Evolutionary conservation across 2,888 invertebrate genomes (phyloP).

Genomic region (Malachius bipustulatus): DNA sequence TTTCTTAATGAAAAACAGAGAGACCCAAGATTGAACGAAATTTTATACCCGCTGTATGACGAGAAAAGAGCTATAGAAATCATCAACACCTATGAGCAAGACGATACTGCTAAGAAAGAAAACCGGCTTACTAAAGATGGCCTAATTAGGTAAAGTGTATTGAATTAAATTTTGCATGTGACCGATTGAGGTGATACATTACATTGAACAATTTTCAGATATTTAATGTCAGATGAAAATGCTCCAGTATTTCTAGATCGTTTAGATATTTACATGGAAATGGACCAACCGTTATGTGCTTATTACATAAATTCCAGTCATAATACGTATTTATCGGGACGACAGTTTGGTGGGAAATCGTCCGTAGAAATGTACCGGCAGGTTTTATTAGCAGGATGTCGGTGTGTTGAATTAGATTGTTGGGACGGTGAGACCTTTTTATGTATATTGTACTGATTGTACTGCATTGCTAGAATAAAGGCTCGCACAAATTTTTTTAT

Average conservation of each 20-base stretch:
- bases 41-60: conserved; percentile 93
- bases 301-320: conserved; percentile 99
- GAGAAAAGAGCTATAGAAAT: conserved; percentile 87
- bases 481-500: too few relatives aligned
- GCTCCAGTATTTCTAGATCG: conserved; percentile 97
- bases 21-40: conserved; percentile 97
- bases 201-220: conserved; percentile 35
- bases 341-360: conserved; percentile 97
- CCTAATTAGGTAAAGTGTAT: conserved; percentile 55
- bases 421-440: conserved; percentile 66
- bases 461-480: too few relatives aligned
- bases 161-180: conserved; percentile 4
- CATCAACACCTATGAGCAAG: conserved; percentile 84
- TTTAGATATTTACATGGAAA: conserved; percentile 95
- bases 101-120: conserved; percentile 57
- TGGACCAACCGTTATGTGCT: conserved; percentile 96
- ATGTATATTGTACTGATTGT: too few relatives aligned
- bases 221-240: conserved; percentile 99
- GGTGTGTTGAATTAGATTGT: conserved; percentile 96
- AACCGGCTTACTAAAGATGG: conserved; percentile 87
- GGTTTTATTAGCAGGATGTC: conserved; percentile 90
- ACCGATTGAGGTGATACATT: conserved; percentile 2
- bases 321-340: conserved; percentile 85
- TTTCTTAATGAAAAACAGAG: conserved; percentile 96
- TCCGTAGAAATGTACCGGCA: conserved; percentile 99